A percentile compares a stretch with the other conserved stretches of the same genome.
Conservation (phyloP, 2,797 vertebrate genomes). For the Tenualosa ilisha region DNA sequence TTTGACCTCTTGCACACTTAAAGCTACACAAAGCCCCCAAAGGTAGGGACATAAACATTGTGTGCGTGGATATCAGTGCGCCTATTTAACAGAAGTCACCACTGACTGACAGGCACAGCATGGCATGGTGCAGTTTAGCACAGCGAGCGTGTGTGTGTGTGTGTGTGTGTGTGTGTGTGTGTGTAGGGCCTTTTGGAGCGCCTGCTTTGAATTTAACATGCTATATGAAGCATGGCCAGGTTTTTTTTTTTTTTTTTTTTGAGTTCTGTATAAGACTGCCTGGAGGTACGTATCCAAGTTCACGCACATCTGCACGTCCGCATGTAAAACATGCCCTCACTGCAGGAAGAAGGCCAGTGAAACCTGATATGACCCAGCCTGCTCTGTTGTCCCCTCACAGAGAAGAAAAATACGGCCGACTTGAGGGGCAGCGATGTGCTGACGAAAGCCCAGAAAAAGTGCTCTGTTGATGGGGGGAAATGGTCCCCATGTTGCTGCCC, state of each 20-base stretch:
- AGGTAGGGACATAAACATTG: not conserved
- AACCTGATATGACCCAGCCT: conserved; percentile 54
- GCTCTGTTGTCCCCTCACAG: not conserved
- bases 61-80: not conserved
- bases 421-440: not conserved
- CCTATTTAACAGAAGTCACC: not conserved
- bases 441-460: conserved; percentile 16
- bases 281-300: conserved; percentile 18
- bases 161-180: no score
- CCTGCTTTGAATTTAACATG: conserved; percentile 16
- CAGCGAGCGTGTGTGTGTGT: no score
- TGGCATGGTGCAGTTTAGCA: no score
- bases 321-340: conserved; percentile 55
- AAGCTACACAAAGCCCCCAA: not conserved
- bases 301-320: conserved; percentile 56
- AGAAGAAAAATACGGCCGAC: not conserved
- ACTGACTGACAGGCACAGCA: not conserved
- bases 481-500: not conserved
- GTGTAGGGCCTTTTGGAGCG: not conserved
- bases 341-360: conserved; percentile 53
- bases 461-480: not conserved
- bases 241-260: no score
- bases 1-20: not conserved
- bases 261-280: conserved; percentile 13
- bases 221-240: not conserved